Evolutionary conservation across 2,888 invertebrate species (phyloP).

Genomic region (Luperina nickerlii): DNA sequence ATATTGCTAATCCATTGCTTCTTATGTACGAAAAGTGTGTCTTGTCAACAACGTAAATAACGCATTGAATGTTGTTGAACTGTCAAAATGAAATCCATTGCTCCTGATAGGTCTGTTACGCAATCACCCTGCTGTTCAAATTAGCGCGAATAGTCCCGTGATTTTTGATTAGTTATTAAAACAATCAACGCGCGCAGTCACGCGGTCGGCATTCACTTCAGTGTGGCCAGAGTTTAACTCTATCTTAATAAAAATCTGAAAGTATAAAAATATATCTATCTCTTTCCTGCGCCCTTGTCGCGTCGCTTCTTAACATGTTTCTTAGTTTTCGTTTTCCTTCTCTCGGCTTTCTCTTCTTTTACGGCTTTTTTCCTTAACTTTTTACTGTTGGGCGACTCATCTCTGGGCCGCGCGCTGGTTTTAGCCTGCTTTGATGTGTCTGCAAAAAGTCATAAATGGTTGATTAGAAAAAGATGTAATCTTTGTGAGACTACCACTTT

Average conservation of each 20-base stretch:
- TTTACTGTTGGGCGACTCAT: conserved; percentile 95
- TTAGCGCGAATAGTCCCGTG: neutral
- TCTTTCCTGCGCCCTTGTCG: conserved; percentile 91
- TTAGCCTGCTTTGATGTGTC: conserved; percentile 89
- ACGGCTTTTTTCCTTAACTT: conserved; percentile 96
- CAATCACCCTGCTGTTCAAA: neutral
- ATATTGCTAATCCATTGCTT: too few species aligned
- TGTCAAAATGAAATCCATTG: too few species aligned
- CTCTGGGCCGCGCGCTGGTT: conserved; percentile 92
- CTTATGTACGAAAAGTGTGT: too few species aligned
- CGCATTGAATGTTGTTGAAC: too few species aligned
- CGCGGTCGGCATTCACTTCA: neutral
- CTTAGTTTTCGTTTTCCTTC: conserved; percentile 96
- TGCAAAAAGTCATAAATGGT: conserved; percentile 47
- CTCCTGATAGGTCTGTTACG: too few species aligned
- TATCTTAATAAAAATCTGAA: conserved; percentile 3
- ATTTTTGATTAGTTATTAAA: neutral
- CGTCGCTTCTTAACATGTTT: conserved; percentile 98
- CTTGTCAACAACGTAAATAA: too few species aligned
- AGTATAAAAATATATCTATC: conserved; percentile 68
- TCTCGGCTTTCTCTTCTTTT: conserved; percentile 97
- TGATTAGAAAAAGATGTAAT: neutral
- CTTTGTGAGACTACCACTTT: neutral
- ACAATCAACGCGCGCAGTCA: neutral
- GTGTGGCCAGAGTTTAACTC: neutral